Percentiles rank a stretch among this genome's conserved stretches.
These are phyloP conservation scores for Trigoniulus corallinus DNA, from an alignment of 1,140 invertebrate species.

Conservation along the genomic window DNA sequence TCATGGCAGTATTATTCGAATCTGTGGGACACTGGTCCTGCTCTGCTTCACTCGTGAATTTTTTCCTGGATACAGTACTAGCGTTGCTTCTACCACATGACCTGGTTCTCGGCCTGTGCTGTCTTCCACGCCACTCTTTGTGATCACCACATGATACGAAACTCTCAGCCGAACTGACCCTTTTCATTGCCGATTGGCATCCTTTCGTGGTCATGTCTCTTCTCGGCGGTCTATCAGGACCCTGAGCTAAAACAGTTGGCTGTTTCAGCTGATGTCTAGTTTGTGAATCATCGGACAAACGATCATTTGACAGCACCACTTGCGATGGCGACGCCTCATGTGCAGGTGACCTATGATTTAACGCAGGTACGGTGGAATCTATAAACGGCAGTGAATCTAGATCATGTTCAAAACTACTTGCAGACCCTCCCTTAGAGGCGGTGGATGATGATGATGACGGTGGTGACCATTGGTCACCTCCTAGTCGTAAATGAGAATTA, in stretches of 20 bases:
- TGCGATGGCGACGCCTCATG: not conserved
- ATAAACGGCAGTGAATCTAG: no score
- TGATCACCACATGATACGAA: no score
- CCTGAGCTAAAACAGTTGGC: not conserved
- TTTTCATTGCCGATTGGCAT: not conserved
- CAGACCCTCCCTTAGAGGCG: no score
- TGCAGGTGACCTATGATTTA: not conserved
- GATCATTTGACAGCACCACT: not conserved
- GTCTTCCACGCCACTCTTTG: no score
- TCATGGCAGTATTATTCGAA: no score
- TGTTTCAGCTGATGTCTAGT: conserved; percentile 1
- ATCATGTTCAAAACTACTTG: no score
- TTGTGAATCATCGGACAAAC: no score
- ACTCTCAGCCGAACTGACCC: not conserved
- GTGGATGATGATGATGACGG: no score
- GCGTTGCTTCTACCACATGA: conserved; percentile 14
- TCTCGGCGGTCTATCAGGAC: not conserved
- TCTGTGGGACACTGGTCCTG: conserved; percentile 16
- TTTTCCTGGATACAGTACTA: conserved; percentile 23
- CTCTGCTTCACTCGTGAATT: conserved; percentile 31
- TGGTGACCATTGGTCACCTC: no score
- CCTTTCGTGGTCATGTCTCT: not conserved
- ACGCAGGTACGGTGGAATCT: no score
- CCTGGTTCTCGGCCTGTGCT: conserved; percentile 13
- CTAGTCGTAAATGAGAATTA: no score